Evolutionary conservation across 1,140 invertebrate species (phyloP), one percentile per base, ranked within the genome.

Genomic region (Aphaenogaster floridana): DNA sequence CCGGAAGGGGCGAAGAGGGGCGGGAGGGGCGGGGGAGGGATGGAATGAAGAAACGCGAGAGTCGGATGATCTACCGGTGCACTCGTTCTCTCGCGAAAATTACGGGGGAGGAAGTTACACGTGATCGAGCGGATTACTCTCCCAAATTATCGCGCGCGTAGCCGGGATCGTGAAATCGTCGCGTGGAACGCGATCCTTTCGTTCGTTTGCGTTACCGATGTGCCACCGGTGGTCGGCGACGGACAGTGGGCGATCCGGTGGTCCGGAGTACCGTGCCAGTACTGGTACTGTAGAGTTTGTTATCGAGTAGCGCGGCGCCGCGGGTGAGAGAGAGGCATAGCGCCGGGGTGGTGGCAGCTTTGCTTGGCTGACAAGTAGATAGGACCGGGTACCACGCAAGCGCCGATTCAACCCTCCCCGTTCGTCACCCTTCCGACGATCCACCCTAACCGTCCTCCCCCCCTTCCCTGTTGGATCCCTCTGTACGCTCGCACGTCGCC

Each of bases 211-310:
- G 45, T 71, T 87, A 80, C 86, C 89, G 89, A 90, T 90, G 57
- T 87, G 63, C 74, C 64, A 39, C 78, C 76, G 81, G 45, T 54
- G 64, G 21, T 69, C 69, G 72, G 68, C 78, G 69, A 45, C 66
- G 78, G 79, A 86, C 84, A 89, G 87, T 80, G 85, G 88, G 87
- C 91, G 92, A 94, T 91, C 91, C 94, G 93, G 91, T 91, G 92
- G 89, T 93, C 90, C 93, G 92, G 93, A 94, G 93, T 94, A 93
- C 92, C 94, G 94, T 94, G 91, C 92, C 92, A 94, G 94, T 94
- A 94, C 94, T 94, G 94, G 88, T 92, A 91, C 94, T 92, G 69
- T 88, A 90, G 91, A 92, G 92, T 94, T 95, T 94, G 94, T 93
- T 94, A 93, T 93, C 91, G 93, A 94, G 91, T 94, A 93, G 93